Evolutionary conservation across 2,113 vertebrate species (phyloP).

Genomic region (Hassar affinis): DNA sequence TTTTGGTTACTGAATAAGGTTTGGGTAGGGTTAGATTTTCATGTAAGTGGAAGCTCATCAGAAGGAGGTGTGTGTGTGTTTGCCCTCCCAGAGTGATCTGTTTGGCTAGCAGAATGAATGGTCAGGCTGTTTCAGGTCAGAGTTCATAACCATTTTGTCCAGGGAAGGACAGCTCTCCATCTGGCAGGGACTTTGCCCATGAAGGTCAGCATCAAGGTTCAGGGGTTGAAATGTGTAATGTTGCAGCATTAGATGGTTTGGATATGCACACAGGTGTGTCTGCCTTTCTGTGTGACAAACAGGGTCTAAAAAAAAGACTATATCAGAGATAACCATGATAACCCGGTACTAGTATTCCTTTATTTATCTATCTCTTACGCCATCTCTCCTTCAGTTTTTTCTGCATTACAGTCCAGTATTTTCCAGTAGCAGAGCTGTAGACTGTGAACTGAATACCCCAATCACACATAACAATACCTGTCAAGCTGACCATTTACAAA

Average conservation of each 20-base stretch:
- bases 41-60: neutral
- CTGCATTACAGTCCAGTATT: slow-evolving; percentile 5
- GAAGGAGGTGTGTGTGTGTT: neutral
- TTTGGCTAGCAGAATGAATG: slow-evolving; percentile 40
- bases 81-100: slow-evolving; percentile 7
- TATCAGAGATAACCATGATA: neutral
- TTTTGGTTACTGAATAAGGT: neutral
- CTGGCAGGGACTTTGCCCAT: slow-evolving; percentile 41
- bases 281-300: neutral
- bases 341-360: neutral
- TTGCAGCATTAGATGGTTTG: slow-evolving; percentile 9
- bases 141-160: slow-evolving; percentile 37
- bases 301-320: neutral
- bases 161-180: slow-evolving; percentile 44
- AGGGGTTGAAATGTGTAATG: slow-evolving; percentile 25
- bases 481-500: slow-evolving; percentile 38
- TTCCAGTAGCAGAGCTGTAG: slow-evolving; percentile 19
- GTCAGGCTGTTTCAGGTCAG: slow-evolving; percentile 50
- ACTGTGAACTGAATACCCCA: slow-evolving; percentile 37
- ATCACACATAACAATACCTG: slow-evolving; percentile 49
- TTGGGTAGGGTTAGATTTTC: neutral
- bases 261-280: slow-evolving; percentile 25
- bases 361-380: neutral
- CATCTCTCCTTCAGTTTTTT: slow-evolving; percentile 7
- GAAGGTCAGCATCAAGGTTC: slow-evolving; percentile 42